A percentile compares a stretch with the other conserved stretches of the same genome.
These are phyloP conservation scores for Xestia xanthographa DNA, from an alignment of 2,888 invertebrate species.

Conservation along the genomic window DNA sequence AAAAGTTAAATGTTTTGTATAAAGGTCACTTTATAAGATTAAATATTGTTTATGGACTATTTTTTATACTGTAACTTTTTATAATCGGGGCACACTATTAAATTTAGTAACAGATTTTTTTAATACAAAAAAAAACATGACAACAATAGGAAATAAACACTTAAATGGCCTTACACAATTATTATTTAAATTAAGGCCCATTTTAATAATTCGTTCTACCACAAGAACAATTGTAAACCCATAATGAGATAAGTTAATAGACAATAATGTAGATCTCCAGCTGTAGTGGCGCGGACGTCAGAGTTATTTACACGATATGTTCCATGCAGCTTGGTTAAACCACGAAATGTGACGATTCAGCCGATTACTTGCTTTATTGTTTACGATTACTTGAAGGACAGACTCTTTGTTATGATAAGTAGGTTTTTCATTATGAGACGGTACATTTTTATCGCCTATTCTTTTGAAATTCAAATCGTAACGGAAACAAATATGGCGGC, in stretches of 20 bases:
- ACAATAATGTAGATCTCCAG: constrained; percentile 36
- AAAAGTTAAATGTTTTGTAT: background rate
- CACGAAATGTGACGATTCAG: constrained; percentile 66
- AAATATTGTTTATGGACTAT: background rate
- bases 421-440: background rate
- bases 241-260: constrained; percentile 24
- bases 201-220: background rate
- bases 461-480: background rate
- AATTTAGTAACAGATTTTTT: background rate
- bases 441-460: background rate
- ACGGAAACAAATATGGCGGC: constrained; percentile 13
- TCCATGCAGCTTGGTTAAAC: constrained; percentile 59
- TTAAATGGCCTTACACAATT: background rate
- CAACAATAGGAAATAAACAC: too few species aligned
- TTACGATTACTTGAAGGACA: constrained; percentile 2
- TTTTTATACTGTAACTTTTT: background rate
- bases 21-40: background rate
- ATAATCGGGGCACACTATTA: background rate
- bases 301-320: constrained; percentile 61
- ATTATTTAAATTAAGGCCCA: background rate
- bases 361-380: constrained; percentile 26
- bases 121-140: background rate
- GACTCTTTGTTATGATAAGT: background rate
- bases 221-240: constrained; percentile 15
- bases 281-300: constrained; percentile 37